These are phyloP conservation scores for Brienomyrus longianalis DNA, from an alignment of 2,113 vertebrate species.

Conservation along the genomic window DNA sequence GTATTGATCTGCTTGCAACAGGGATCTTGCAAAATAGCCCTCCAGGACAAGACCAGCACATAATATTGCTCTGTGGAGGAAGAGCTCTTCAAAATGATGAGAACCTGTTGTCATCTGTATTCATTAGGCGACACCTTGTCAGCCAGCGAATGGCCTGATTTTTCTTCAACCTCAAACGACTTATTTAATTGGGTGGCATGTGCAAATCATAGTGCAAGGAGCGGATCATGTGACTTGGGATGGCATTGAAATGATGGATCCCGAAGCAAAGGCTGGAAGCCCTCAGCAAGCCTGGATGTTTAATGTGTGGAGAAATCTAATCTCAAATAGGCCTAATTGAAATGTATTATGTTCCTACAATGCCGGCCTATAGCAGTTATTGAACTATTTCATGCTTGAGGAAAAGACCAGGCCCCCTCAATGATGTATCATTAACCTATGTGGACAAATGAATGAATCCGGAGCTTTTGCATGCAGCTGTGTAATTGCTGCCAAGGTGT, in stretches of 20 bases:
- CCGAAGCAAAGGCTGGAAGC: slow-evolving; percentile 37
- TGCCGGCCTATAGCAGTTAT: slow-evolving; percentile 45
- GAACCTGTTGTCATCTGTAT: slow-evolving; percentile 52
- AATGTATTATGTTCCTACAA: slow-evolving; percentile 59
- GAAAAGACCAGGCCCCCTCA: slow-evolving; percentile 22
- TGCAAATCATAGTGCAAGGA: slow-evolving; percentile 22
- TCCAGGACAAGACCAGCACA: slow-evolving; percentile 26
- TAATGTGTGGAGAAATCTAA: slow-evolving; percentile 61
- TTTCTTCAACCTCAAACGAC: slow-evolving; percentile 50
- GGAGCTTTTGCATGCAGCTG: slow-evolving; percentile 16
- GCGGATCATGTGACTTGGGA: slow-evolving; percentile 28
- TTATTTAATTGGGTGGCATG: slow-evolving; percentile 52
- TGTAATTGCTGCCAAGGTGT: slow-evolving; percentile 19
- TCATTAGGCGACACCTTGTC: slow-evolving; percentile 40
- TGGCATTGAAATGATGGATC: slow-evolving; percentile 41
- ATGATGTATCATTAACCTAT: slow-evolving; percentile 16
- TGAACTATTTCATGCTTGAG: slow-evolving; percentile 37
- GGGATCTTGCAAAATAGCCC: slow-evolving; percentile 26
- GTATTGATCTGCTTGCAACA: slow-evolving; percentile 36
- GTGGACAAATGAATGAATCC: slow-evolving; percentile 37
- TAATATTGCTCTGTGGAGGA: slow-evolving; percentile 42
- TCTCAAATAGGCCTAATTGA: slow-evolving; percentile 62
- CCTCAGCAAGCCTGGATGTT: slow-evolving; percentile 46
- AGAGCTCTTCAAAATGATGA: slow-evolving; percentile 40
- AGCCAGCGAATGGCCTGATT: slow-evolving; percentile 38